These are phyloP conservation scores for Malurus cyaneus DNA, from an alignment of 2,113 vertebrate species.

Conservation along the genomic window DNA sequence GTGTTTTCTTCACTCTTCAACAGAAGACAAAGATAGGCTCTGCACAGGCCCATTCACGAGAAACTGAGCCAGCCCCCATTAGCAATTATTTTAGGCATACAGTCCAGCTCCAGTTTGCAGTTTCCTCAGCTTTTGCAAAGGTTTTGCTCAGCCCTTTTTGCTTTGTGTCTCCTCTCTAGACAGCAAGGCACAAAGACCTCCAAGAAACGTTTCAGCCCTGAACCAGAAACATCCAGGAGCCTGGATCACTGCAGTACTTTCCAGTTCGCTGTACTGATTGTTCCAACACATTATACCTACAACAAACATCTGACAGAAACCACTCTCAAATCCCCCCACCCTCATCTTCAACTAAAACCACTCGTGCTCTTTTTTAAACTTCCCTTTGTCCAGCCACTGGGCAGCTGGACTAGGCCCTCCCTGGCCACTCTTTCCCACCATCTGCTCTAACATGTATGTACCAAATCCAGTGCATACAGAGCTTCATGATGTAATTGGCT, in stretches of 20 bases:
- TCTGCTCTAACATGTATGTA: background rate
- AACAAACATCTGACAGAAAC: background rate
- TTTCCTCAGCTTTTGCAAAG: background rate
- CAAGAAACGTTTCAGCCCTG: background rate
- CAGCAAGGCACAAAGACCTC: background rate
- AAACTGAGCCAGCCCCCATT: background rate
- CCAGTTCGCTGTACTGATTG: background rate
- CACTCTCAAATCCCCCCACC: background rate
- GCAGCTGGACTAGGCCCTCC: background rate
- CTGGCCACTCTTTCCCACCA: background rate
- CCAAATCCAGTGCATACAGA: background rate
- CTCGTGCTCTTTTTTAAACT: accelerated
- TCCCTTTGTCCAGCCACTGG: background rate
- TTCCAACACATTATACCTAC: background rate
- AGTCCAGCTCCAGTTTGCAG: background rate
- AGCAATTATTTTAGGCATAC: background rate
- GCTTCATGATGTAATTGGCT: background rate
- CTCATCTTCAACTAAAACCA: background rate
- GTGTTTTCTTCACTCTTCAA: background rate
- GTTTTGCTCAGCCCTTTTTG: background rate
- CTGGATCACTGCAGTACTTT: background rate
- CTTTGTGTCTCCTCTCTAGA: background rate
- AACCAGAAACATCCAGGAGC: background rate
- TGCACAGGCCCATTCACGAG: background rate
- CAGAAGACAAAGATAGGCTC: background rate